Conservation (phyloP, 2,888 invertebrate species). For the Rhagium mordax region DNA sequence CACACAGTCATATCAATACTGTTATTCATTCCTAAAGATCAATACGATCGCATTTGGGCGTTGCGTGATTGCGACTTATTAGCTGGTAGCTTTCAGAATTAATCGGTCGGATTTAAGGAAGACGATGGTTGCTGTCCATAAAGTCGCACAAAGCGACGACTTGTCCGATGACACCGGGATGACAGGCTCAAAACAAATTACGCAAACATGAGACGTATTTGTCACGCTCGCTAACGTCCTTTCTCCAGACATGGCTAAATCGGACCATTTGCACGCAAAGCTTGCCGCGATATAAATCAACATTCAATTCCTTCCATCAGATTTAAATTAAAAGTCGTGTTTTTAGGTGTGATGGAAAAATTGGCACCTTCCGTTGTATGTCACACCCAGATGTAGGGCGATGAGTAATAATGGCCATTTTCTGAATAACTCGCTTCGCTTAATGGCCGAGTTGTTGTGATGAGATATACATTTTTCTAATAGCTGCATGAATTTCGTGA, state of each 20-base stretch:
- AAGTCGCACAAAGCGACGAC: constrained; percentile 34
- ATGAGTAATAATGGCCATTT: constrained; percentile 20
- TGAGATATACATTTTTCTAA: constrained; percentile 4
- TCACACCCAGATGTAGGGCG: constrained; percentile 16
- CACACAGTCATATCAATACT: too few species aligned
- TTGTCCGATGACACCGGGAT: constrained; percentile 35
- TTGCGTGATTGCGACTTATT: constrained; percentile 38
- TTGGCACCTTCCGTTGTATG: constrained; percentile 12
- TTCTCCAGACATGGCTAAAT: constrained; percentile 17
- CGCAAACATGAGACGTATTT: constrained; percentile 38
- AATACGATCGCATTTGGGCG: constrained; percentile 19
- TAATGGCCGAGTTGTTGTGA: constrained; percentile 14
- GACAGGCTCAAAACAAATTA: constrained; percentile 42
- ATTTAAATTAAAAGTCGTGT: constrained; percentile 25
- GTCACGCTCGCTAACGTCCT: constrained; percentile 37
- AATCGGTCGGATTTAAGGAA: constrained; percentile 37
- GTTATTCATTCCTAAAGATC: constrained; percentile 1
- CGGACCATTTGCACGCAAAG: constrained; percentile 28
- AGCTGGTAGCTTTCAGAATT: constrained; percentile 38
- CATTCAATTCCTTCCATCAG: constrained; percentile 25
- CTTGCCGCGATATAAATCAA: constrained; percentile 22
- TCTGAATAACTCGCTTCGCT: constrained; percentile 19
- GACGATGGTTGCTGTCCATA: constrained; percentile 31
- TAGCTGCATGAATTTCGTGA: neutral
- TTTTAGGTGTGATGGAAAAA: constrained; percentile 15